Evolutionary conservation across 2,888 invertebrate genomes (phyloP).

Genomic region (Megaustenia siamemsis): DNA sequence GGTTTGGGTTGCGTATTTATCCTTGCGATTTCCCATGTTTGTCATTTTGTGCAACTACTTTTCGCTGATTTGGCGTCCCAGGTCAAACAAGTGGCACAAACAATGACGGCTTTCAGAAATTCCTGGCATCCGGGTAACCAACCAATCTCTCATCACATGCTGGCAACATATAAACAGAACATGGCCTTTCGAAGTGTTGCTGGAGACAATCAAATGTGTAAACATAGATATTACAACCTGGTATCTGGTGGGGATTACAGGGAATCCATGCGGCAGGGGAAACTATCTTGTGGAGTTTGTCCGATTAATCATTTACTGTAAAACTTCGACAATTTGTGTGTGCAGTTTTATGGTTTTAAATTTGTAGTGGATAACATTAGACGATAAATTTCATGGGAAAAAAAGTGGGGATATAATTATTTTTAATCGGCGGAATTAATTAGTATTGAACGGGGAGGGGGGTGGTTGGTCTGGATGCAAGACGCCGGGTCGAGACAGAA

Average conservation of each 20-base stretch:
- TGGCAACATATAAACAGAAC: background rate
- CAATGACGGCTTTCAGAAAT: slow-evolving; percentile 8
- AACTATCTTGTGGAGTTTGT: too few relatives aligned
- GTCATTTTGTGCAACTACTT: slow-evolving; percentile 13
- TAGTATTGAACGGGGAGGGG: too few relatives aligned
- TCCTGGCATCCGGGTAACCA: slow-evolving; percentile 13
- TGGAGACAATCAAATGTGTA: background rate
- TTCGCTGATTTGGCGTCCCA: slow-evolving; percentile 25
- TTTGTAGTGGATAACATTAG: too few relatives aligned
- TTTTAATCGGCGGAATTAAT: too few relatives aligned
- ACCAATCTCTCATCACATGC: background rate
- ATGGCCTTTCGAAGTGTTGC: background rate
- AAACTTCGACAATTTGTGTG: too few relatives aligned
- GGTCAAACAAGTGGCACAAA: slow-evolving; percentile 39
- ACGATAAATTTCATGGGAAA: too few relatives aligned
- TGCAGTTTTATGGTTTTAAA: too few relatives aligned
- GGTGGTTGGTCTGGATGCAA: too few relatives aligned
- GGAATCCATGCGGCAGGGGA: background rate
- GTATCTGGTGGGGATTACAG: background rate
- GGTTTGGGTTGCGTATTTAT: background rate
- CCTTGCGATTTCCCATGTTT: slow-evolving; percentile 38
- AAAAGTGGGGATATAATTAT: too few relatives aligned
- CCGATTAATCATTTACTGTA: too few relatives aligned
- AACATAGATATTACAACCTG: slow-evolving; percentile 28
- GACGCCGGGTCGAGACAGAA: too few relatives aligned